phyloP scores from a whole-genome alignment of 2,888 invertebrate species.

The Acronicta alni region DNA sequence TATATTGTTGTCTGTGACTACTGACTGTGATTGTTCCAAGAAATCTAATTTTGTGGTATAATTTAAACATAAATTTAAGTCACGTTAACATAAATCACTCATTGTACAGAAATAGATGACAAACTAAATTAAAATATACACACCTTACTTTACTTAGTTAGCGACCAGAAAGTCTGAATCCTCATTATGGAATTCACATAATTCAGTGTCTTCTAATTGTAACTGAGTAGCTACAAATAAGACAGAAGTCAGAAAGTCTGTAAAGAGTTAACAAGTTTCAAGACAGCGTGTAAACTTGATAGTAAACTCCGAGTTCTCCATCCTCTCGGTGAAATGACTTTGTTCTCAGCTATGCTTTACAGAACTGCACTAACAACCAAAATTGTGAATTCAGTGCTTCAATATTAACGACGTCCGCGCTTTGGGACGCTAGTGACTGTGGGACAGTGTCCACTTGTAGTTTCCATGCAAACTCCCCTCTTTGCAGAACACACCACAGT shows the following conservation, averaged over 20 bases:
- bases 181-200: slow-evolving; percentile 39
- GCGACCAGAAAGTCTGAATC: slow-evolving; percentile 25
- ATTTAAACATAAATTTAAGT: slow-evolving; percentile 67
- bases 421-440: slow-evolving; percentile 28
- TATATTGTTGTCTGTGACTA: slow-evolving; percentile 39
- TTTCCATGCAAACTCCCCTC: slow-evolving; percentile 23
- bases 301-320: slow-evolving; percentile 28
- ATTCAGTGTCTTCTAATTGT: slow-evolving; percentile 46
- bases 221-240: slow-evolving; percentile 44
- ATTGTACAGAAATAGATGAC: slow-evolving; percentile 55
- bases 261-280: slow-evolving; percentile 36
- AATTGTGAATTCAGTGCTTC: slow-evolving; percentile 39
- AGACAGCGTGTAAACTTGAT: slow-evolving; percentile 27
- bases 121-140: slow-evolving; percentile 42
- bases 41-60: slow-evolving; percentile 63
- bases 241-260: slow-evolving; percentile 20
- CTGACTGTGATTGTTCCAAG: slow-evolving; percentile 50
- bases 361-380: slow-evolving; percentile 36
- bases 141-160: too few relatives aligned
- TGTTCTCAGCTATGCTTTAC: slow-evolving; percentile 40
- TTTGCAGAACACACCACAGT: slow-evolving; percentile 7
- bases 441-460: slow-evolving; percentile 30
- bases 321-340: slow-evolving; percentile 21
- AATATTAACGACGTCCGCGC: slow-evolving; percentile 40
- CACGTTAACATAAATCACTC: slow-evolving; percentile 66